phyloP scores from a whole-genome alignment of 2,888 invertebrate genomes.

The Tholera decimalis region DNA sequence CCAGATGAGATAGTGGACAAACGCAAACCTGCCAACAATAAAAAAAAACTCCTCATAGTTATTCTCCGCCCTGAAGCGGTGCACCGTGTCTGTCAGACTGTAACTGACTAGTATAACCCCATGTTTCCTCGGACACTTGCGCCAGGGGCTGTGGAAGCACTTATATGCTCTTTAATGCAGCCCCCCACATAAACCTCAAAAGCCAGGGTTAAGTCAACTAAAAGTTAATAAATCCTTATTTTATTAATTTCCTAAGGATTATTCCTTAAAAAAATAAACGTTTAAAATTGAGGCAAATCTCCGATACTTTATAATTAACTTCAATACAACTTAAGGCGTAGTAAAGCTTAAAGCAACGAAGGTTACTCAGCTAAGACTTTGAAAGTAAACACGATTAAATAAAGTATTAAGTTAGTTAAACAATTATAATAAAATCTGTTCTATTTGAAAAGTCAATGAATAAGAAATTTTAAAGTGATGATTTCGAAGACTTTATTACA shows the following conservation, averaged over 20 bases:
- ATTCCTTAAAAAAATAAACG: not conserved
- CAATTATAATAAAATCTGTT: conserved; percentile 33
- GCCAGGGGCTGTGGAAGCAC: no score
- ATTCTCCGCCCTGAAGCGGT: no score
- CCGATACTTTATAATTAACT: conserved; percentile 40
- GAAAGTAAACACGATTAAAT: conserved; percentile 39
- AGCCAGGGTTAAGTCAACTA: not conserved
- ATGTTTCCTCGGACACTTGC: no score
- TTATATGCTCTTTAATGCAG: no score
- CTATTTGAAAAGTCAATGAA: conserved; percentile 32
- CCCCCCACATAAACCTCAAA: no score
- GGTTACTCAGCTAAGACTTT: conserved; percentile 45
- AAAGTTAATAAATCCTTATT: not conserved
- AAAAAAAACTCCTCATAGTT: no score
- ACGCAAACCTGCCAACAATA: no score
- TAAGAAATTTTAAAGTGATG: conserved; percentile 5
- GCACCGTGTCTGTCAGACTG: no score
- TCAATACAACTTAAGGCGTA: conserved; percentile 28
- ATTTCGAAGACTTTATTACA: conserved; percentile 6
- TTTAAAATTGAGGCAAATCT: conserved; percentile 12
- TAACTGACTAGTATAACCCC: no score
- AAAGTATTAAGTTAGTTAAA: conserved; percentile 39
- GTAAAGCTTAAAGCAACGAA: conserved; percentile 31
- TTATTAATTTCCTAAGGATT: not conserved
- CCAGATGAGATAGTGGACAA: no score